Conservation (phyloP, 2,797 vertebrate species). For the Danio tinwini region DNA sequence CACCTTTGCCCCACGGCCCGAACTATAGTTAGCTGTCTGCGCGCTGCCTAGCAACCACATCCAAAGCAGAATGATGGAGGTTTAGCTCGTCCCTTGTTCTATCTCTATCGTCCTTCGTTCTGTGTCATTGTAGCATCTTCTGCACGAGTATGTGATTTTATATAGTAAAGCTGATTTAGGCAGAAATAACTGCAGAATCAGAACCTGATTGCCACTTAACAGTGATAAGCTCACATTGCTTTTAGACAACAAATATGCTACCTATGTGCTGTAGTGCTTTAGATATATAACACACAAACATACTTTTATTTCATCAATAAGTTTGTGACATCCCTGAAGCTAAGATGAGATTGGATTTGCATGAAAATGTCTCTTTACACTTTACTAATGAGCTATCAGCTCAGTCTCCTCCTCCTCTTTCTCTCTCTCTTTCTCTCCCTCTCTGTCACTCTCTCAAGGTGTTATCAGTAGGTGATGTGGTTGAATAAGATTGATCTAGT, state of each 20-base stretch:
- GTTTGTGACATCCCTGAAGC: constrained; percentile 1
- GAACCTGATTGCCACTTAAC: constrained; percentile 2
- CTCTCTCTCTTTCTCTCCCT: background rate
- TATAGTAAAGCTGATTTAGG: background rate
- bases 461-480: constrained; percentile 28
- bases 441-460: constrained; percentile 18
- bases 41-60: constrained; percentile 68
- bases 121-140: constrained; percentile 25
- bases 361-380: constrained; percentile 30
- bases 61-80: constrained; percentile 49
- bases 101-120: constrained; percentile 39
- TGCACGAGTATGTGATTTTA: background rate
- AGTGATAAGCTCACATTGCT: constrained; percentile 7
- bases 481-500: constrained; percentile 15
- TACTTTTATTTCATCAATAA: constrained; percentile 27
- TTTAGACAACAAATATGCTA: constrained; percentile 22
- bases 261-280: background rate
- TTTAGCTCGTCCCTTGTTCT: constrained; percentile 37
- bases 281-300: background rate
- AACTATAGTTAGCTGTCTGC: constrained; percentile 67
- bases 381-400: constrained; percentile 29
- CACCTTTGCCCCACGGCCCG: constrained; percentile 61
- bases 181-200: background rate
- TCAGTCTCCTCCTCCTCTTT: constrained; percentile 13
- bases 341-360: constrained; percentile 29